phyloP scores from a whole-genome alignment of 1,140 invertebrate genomes.

The Bombus fervidus region DNA sequence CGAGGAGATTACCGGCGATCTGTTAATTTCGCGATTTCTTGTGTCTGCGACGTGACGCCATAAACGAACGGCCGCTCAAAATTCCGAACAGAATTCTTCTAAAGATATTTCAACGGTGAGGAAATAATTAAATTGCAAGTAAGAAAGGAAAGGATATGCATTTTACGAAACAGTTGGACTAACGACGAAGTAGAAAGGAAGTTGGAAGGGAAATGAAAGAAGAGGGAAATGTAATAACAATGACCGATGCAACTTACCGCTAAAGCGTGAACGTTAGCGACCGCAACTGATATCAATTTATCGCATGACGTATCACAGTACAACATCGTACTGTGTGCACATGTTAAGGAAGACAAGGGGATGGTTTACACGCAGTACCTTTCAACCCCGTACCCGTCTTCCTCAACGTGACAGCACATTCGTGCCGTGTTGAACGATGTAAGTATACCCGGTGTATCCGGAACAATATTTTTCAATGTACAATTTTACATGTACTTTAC shows the following conservation, averaged over 20 bases:
- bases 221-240: conserved; percentile 2
- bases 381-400: conserved; percentile 1
- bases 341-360: conserved; percentile 57
- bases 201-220: background rate
- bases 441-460: conserved; percentile 16
- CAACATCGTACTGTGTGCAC: conserved; percentile 43
- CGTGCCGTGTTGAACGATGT: background rate
- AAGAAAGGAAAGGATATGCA: no score
- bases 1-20: no score
- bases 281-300: conserved; percentile 71
- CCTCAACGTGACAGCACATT: background rate
- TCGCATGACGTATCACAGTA: conserved; percentile 71
- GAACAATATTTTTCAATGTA: background rate
- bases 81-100: no score
- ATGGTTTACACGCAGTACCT: conserved; percentile 33
- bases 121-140: no score
- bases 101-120: no score
- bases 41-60: no score
- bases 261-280: conserved; percentile 5
- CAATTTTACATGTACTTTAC: no score
- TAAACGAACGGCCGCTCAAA: no score
- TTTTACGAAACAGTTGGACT: no score
- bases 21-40: no score
- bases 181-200: no score
- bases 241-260: background rate